A percentile compares a stretch with the other conserved stretches of the same genome.
Conservation (phyloP, 30 jellyfish, hydroid and myxozoan species). For the Hydra vulgaris region DNA sequence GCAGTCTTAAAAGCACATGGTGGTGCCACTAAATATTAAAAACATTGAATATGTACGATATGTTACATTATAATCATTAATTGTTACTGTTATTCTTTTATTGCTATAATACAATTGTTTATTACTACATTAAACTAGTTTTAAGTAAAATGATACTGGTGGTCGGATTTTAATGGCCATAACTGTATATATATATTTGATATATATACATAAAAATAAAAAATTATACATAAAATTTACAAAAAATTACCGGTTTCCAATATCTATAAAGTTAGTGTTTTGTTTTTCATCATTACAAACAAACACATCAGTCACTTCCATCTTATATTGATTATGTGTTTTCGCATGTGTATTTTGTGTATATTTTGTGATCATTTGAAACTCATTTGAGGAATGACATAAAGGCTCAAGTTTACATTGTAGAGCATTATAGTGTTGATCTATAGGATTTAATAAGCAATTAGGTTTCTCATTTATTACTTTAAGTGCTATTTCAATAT, state of each 20-base stretch:
- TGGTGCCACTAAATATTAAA: no score
- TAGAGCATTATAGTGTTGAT: conserved; percentile 71
- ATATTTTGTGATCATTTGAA: conserved; percentile 46
- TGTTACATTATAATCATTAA: no score
- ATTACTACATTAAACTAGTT: no score
- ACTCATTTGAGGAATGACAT: conserved; percentile 46
- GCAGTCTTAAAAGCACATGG: no score
- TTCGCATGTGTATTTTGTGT: conserved; percentile 84
- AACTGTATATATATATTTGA: no score
- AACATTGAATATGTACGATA: no score
- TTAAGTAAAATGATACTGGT: no score
- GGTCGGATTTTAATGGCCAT: no score
- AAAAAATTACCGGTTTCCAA: background rate
- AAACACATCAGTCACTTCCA: conserved; percentile 71
- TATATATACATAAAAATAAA: background rate
- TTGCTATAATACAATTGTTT: no score
- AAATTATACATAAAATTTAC: background rate
- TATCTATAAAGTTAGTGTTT: conserved; percentile 36
- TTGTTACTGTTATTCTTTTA: no score
- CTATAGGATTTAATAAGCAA: conserved; percentile 53
- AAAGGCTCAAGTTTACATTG: conserved; percentile 52
- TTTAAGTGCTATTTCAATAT: conserved; percentile 90
- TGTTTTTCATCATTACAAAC: conserved; percentile 23
- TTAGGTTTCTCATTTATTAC: conserved; percentile 51
- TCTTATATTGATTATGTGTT: conserved; percentile 75